Evolutionary conservation across 2,113 vertebrate genomes (phyloP).

Genomic region (Spea bombifrons): DNA sequence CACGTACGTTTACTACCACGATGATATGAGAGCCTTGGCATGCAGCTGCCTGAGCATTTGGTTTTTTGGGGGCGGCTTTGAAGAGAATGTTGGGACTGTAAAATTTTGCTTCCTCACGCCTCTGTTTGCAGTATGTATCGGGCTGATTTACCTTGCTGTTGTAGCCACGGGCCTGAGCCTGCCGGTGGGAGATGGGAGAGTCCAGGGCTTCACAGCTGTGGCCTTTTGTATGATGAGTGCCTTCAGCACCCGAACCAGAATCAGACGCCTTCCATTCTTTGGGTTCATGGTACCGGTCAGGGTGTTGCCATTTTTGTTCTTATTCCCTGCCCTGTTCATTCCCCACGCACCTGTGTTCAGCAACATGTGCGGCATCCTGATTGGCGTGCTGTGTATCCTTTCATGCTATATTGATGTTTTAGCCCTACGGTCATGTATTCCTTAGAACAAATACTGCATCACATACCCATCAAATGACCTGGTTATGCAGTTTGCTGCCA

Average conservation of each 20-base stretch:
- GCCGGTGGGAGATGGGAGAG: conserved; percentile 50
- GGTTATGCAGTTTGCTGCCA: too few relatives aligned
- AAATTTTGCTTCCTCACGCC: conserved; percentile 68
- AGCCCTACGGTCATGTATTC: too few relatives aligned
- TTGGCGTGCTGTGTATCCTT: conserved; percentile 80
- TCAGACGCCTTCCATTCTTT: conserved; percentile 62
- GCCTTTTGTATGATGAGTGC: conserved; percentile 69
- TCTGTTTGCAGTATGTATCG: conserved; percentile 56
- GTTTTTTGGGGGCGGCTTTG: conserved; percentile 71
- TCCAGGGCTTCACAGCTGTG: conserved; percentile 67
- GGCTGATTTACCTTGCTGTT: conserved; percentile 62
- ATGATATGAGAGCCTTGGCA: conserved; percentile 62
- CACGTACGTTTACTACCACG: conserved; percentile 73
- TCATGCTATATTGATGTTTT: not conserved
- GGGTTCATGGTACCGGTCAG: conserved; percentile 65
- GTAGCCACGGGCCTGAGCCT: conserved; percentile 43
- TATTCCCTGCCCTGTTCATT: conserved; percentile 63
- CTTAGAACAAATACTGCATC: too few relatives aligned
- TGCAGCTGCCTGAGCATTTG: conserved; percentile 62
- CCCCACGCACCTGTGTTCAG: conserved; percentile 68
- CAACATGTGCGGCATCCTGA: conserved; percentile 67
- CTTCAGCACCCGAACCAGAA: conserved; percentile 57
- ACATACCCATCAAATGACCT: too few relatives aligned
- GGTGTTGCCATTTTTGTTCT: conserved; percentile 68
- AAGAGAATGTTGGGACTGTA: conserved; percentile 71